These are phyloP conservation scores for Temnothorax unifasciatus DNA, from an alignment of 2,888 invertebrate genomes.

Conservation along the genomic window DNA sequence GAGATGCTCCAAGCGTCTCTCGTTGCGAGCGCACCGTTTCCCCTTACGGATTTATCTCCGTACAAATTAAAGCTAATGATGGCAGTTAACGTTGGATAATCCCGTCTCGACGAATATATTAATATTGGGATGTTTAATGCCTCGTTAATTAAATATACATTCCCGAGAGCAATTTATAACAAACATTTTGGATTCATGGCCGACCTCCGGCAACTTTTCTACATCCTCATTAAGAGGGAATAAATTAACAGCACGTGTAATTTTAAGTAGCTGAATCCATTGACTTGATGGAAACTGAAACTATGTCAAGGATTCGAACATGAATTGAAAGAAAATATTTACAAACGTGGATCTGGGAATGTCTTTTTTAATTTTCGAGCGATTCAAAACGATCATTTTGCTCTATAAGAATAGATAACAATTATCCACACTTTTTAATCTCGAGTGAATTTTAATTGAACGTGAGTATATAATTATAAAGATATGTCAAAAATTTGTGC, in stretches of 20 bases:
- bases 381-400: not conserved
- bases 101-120: not conserved
- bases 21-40: not conserved
- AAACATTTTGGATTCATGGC: not conserved
- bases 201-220: not conserved
- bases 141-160: not conserved
- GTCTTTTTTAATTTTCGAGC: not conserved
- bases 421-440: not conserved
- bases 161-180: not conserved
- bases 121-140: not conserved
- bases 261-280: not conserved
- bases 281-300: not conserved
- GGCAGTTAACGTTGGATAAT: not conserved
- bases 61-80: not conserved
- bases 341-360: not conserved
- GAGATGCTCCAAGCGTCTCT: not conserved
- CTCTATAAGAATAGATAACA: not conserved
- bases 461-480: too few relatives aligned
- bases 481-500: not conserved
- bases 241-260: not conserved
- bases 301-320: constrained; percentile 7
- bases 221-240: not conserved
- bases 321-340: not conserved
- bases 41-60: not conserved
- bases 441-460: not conserved